Conservation (phyloP, 2,113 vertebrate species). For the Microtus ochrogaster region DNA sequence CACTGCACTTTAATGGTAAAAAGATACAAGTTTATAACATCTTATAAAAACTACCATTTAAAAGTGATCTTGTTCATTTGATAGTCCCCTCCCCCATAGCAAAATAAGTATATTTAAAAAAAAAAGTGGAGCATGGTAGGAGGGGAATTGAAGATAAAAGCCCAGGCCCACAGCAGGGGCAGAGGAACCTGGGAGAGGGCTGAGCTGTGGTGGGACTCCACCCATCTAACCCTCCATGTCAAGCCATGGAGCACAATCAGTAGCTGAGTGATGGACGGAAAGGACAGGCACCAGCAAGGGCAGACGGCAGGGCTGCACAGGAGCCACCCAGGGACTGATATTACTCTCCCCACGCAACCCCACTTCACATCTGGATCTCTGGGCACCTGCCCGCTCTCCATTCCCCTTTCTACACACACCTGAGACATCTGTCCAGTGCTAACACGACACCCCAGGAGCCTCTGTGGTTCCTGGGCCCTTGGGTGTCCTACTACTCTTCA, state of each 20-base stretch:
- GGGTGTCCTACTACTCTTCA: background rate
- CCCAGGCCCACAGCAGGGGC: slow-evolving; percentile 66
- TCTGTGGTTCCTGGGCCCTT: slow-evolving; percentile 45
- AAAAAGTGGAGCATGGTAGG: slow-evolving; percentile 26
- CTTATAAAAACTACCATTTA: slow-evolving; percentile 87
- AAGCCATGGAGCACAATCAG: slow-evolving; percentile 75
- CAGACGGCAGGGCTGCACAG: background rate
- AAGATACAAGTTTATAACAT: slow-evolving; percentile 86
- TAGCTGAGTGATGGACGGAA: slow-evolving; percentile 71
- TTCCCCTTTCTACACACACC: slow-evolving; percentile 54
- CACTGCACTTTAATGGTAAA: slow-evolving; percentile 86
- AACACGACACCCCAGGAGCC: slow-evolving; percentile 32
- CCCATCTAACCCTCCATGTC: slow-evolving; percentile 50
- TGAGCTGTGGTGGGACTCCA: background rate
- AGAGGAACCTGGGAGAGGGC: slow-evolving; percentile 32
- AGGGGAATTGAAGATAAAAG: slow-evolving; percentile 56
- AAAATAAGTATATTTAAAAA: slow-evolving; percentile 85
- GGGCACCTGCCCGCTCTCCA: slow-evolving; percentile 8
- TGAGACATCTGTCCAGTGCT: slow-evolving; percentile 75
- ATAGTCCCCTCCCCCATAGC: slow-evolving; percentile 78
- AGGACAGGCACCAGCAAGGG: slow-evolving; percentile 61
- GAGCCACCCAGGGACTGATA: background rate
- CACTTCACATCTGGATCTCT: background rate
- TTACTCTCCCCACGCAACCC: background rate
- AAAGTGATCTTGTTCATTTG: slow-evolving; percentile 83